Percentiles rank a stretch among this genome's conserved stretches.
These are phyloP conservation scores for Semicossyphus pulcher DNA, from an alignment of 2,113 vertebrate species.

Conservation along the genomic window DNA sequence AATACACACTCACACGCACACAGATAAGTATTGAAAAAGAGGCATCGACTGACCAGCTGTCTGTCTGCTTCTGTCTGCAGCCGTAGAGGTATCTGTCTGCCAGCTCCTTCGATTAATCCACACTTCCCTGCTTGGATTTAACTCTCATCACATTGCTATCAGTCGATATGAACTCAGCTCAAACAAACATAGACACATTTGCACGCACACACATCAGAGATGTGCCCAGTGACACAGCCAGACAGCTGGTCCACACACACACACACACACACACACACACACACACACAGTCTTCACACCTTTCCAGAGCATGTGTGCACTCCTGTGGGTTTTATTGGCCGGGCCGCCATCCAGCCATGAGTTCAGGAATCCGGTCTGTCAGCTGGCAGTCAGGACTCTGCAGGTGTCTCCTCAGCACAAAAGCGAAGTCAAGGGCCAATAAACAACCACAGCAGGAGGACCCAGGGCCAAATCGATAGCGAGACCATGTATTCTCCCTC, in stretches of 20 bases:
- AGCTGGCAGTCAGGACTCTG: conserved; percentile 72
- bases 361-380: conserved; percentile 71
- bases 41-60: conserved; percentile 38
- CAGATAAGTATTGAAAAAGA: conserved; percentile 44
- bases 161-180: conserved; percentile 56
- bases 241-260: background rate
- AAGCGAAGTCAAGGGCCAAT: conserved; percentile 71
- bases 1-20: background rate
- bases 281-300: conserved; percentile 40
- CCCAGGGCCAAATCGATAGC: conserved; percentile 61
- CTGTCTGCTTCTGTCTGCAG: conserved; percentile 59
- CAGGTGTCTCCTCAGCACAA: conserved; percentile 69
- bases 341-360: conserved; percentile 60
- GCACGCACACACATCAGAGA: conserved; percentile 25
- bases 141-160: conserved; percentile 57
- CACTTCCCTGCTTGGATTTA: conserved; percentile 64
- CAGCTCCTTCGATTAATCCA: conserved; percentile 67
- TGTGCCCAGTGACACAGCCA: conserved; percentile 23
- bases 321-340: conserved; percentile 63
- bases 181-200: conserved; percentile 9
- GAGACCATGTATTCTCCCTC: conserved; percentile 23
- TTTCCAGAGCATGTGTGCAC: conserved; percentile 35
- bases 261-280: background rate
- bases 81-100: conserved; percentile 52
- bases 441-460: conserved; percentile 71